These are phyloP conservation scores for Rhingia rostrata DNA, from an alignment of 2,888 invertebrate species.

Conservation along the genomic window DNA sequence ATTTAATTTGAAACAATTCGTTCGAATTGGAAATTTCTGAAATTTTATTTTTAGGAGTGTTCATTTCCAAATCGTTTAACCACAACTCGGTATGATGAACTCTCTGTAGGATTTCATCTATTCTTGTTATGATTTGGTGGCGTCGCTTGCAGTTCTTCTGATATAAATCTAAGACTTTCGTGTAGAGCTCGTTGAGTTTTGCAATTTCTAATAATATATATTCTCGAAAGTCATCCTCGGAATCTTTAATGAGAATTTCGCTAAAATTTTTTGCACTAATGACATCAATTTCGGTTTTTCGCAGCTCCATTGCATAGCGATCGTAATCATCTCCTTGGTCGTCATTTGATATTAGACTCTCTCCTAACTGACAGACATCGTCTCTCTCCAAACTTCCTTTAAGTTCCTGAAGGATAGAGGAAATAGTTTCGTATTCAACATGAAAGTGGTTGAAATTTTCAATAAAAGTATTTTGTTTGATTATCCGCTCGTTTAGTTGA, in stretches of 20 bases:
- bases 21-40: slow-evolving; percentile 86
- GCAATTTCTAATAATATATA: slow-evolving; percentile 78
- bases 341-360: slow-evolving; percentile 15
- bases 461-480: slow-evolving; percentile 82
- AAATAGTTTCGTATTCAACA: slow-evolving; percentile 80
- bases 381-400: slow-evolving; percentile 72
- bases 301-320: slow-evolving; percentile 79
- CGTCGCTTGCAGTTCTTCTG: slow-evolving; percentile 79
- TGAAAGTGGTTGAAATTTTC: slow-evolving; percentile 82
- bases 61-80: slow-evolving; percentile 86
- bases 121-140: slow-evolving; percentile 78
- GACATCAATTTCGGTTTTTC: slow-evolving; percentile 82
- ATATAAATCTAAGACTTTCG: slow-evolving; percentile 79
- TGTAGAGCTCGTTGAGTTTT: slow-evolving; percentile 80
- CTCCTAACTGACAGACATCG: slow-evolving; percentile 55
- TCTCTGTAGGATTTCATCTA: slow-evolving; percentile 79
- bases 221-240: slow-evolving; percentile 78
- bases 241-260: slow-evolving; percentile 81
- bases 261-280: slow-evolving; percentile 82
- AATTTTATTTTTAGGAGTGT: slow-evolving; percentile 85
- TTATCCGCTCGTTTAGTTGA: slow-evolving; percentile 80
- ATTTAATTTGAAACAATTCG: slow-evolving; percentile 88
- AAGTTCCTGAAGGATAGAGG: slow-evolving; percentile 64
- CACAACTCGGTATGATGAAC: slow-evolving; percentile 84
- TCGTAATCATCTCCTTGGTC: slow-evolving; percentile 56